Evolutionary conservation across 2,113 vertebrate genomes (phyloP).

Genomic region (Hydrochoerus hydrochaeris): DNA sequence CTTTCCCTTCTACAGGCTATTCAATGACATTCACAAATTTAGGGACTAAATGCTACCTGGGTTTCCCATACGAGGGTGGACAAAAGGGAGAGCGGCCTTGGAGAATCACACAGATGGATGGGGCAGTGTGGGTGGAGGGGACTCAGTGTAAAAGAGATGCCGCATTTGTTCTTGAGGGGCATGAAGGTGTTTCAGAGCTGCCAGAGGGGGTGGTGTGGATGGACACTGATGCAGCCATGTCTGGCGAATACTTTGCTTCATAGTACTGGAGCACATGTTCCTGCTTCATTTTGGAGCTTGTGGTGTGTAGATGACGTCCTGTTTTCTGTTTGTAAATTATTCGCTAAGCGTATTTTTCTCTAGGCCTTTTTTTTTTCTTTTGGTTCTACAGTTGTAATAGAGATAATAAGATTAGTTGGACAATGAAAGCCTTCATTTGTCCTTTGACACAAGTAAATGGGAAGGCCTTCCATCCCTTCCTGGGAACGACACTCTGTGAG

Average conservation of each 20-base stretch:
- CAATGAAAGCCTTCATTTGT: constrained; percentile 64
- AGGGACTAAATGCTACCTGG: constrained; percentile 90
- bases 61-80: constrained; percentile 67
- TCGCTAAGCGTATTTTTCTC: constrained; percentile 83
- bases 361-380: constrained; percentile 72
- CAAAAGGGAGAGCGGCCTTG: constrained; percentile 33
- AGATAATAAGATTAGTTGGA: constrained; percentile 65
- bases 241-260: constrained; percentile 93
- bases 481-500: constrained; percentile 89
- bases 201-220: constrained; percentile 92
- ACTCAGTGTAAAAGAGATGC: constrained; percentile 82
- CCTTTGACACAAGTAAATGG: constrained; percentile 82
- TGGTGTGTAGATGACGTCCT: constrained; percentile 89
- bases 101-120: constrained; percentile 71
- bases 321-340: constrained; percentile 92
- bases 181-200: constrained; percentile 78
- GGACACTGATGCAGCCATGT: constrained; percentile 89
- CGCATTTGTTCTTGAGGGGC: constrained; percentile 84
- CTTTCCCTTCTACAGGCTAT: constrained; percentile 96
- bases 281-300: constrained; percentile 99
- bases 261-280: constrained; percentile 95
- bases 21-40: constrained; percentile 99
- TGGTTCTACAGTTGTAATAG: constrained; percentile 72
- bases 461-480: constrained; percentile 90
- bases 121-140: constrained; percentile 75